These are phyloP conservation scores for Lasiommata megera DNA, from an alignment of 2,888 invertebrate genomes.

Conservation along the genomic window DNA sequence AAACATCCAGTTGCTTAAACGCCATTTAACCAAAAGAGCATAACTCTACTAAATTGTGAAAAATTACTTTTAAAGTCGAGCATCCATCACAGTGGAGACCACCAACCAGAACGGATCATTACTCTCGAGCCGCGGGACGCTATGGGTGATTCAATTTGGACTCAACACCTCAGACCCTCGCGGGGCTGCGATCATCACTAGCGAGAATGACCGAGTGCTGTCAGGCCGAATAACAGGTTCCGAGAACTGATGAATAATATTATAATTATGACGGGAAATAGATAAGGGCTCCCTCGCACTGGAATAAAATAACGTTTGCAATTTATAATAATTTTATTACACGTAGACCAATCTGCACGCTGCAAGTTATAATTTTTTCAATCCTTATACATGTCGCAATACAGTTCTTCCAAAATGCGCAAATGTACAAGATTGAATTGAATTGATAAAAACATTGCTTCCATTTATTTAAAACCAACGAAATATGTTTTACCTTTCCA, in stretches of 20 bases:
- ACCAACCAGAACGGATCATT: conserved; percentile 20
- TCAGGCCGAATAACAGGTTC: conserved; percentile 41
- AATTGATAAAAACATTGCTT: too few species aligned
- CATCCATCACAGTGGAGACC: conserved; percentile 23
- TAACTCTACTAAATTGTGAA: too few species aligned
- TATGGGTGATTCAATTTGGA: conserved; percentile 30
- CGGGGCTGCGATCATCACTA: conserved; percentile 33
- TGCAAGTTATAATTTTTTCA: too few species aligned
- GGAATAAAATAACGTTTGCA: background rate
- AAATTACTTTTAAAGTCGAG: conserved; percentile 7
- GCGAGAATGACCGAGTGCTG: conserved; percentile 45
- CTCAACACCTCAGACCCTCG: conserved; percentile 25
- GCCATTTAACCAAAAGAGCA: too few species aligned
- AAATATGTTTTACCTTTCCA: too few species aligned
- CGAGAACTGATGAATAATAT: conserved; percentile 55
- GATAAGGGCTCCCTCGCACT: background rate
- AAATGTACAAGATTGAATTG: too few species aligned
- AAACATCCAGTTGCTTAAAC: too few species aligned
- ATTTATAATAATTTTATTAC: too few species aligned
- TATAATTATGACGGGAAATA: conserved; percentile 46
- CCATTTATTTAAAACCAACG: too few species aligned
- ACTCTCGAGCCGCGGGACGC: conserved; percentile 12
- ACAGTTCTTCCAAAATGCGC: too few species aligned
- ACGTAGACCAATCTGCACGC: too few species aligned
- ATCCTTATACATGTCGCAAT: too few species aligned